A percentile compares a stretch with the other conserved stretches of the same genome.
Conservation (phyloP, 2,113 vertebrate species). For the Leptocoma aspasia region DNA sequence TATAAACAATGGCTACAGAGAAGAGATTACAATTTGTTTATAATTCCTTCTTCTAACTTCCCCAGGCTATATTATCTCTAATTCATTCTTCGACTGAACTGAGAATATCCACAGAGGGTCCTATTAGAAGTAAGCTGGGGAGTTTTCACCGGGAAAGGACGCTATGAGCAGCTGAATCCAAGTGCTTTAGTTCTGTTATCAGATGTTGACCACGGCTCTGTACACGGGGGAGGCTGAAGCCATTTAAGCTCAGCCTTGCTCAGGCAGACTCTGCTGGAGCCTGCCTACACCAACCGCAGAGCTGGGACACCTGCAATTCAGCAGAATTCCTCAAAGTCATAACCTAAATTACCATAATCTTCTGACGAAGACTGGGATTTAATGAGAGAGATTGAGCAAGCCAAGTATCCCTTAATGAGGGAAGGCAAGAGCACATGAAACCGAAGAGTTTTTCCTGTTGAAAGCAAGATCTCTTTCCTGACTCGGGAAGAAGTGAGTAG, state of each 20-base stretch:
- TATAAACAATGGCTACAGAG: too few species aligned
- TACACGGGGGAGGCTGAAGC: background rate
- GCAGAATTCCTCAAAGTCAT: background rate
- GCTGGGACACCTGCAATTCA: background rate
- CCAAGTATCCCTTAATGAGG: background rate
- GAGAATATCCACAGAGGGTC: too few species aligned
- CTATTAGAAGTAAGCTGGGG: background rate
- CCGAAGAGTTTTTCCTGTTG: background rate
- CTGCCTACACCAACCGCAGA: background rate
- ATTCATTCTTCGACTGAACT: too few species aligned
- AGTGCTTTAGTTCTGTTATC: fast-evolving
- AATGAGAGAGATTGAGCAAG: background rate
- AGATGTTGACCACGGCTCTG: fast-evolving
- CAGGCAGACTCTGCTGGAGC: background rate
- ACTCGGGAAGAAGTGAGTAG: background rate
- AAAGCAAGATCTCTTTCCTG: background rate
- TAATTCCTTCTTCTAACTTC: too few species aligned
- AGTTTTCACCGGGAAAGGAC: background rate
- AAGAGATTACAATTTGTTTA: too few species aligned
- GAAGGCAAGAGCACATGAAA: background rate
- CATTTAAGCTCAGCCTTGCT: background rate
- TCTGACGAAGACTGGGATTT: background rate
- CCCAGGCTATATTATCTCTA: too few species aligned
- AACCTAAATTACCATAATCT: background rate
- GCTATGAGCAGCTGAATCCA: background rate